phyloP scores from a whole-genome alignment of 2,888 invertebrate genomes.

The Torymus texanus region DNA sequence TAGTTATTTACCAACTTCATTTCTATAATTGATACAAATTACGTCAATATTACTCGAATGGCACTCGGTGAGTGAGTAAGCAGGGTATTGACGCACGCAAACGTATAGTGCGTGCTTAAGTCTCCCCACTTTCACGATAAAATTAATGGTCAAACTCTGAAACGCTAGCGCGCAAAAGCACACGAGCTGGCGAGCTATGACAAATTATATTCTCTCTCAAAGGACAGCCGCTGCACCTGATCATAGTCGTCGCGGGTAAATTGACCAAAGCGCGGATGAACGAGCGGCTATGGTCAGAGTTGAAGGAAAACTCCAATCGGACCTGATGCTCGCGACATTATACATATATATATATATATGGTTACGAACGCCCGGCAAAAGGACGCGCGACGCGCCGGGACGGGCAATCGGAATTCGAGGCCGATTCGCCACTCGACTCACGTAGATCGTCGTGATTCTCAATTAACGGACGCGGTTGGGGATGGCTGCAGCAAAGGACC shows the following conservation, averaged over 20 bases:
- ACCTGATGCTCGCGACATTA: not conserved
- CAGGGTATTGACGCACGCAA: too few relatives aligned
- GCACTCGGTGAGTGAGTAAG: too few relatives aligned
- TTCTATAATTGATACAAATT: too few relatives aligned
- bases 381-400: conserved; percentile 27
- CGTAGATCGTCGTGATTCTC: conserved; percentile 68
- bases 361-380: conserved; percentile 32
- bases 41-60: too few relatives aligned
- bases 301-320: conserved; percentile 31
- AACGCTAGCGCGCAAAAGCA: too few relatives aligned
- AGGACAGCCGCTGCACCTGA: not conserved
- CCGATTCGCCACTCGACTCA: conserved; percentile 63
- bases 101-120: too few relatives aligned
- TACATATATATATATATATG: not conserved
- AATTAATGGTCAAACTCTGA: too few relatives aligned
- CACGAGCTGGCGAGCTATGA: too few relatives aligned
- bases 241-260: not conserved
- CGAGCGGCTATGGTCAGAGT: conserved; percentile 32
- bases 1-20: too few relatives aligned
- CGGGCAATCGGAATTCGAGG: conserved; percentile 60
- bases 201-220: not conserved
- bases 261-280: conserved; percentile 24
- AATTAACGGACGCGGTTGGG: conserved; percentile 62
- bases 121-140: not conserved
- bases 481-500: conserved; percentile 17